Conservation (phyloP, 30 jellyfish, hydroid and myxozoan genomes). For the Turritopsis rubra region DNA sequence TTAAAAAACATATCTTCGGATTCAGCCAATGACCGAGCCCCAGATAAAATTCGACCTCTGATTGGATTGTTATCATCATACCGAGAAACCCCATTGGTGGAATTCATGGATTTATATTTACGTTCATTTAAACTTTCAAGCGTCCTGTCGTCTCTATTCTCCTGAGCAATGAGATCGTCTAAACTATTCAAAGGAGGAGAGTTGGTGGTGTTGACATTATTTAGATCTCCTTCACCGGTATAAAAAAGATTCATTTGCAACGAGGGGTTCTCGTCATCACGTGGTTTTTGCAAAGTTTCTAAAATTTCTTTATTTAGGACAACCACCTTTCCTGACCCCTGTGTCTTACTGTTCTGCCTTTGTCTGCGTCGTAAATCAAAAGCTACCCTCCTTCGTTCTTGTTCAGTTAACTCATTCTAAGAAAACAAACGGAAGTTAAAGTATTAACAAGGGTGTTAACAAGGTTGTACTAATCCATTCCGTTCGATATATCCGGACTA, state of each 20-base stretch:
- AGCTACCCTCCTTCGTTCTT: slow-evolving; percentile 9
- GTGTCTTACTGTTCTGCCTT: background rate
- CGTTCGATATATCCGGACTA: too few relatives aligned
- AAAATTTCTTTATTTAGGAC: background rate
- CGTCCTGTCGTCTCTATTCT: background rate
- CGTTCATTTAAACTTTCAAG: background rate
- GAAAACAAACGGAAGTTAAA: background rate
- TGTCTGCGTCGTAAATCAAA: slow-evolving; percentile 5
- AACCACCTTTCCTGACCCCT: slow-evolving; percentile 1
- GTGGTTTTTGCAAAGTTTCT: background rate
- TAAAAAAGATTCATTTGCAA: background rate
- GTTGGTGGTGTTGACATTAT: background rate
- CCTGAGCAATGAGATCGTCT: background rate
- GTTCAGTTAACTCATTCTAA: background rate
- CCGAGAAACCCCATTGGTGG: background rate
- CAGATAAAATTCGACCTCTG: background rate
- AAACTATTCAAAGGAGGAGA: background rate
- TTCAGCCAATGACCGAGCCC: background rate
- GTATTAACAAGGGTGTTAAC: too few relatives aligned
- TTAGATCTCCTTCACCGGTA: background rate
- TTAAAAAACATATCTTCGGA: slow-evolving; percentile 2
- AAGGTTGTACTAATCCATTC: too few relatives aligned
- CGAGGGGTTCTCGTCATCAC: background rate
- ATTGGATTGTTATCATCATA: background rate
- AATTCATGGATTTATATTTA: background rate